Percentiles rank a stretch among this genome's conserved stretches.
Conservation (phyloP, 2,113 vertebrate species). For the Ceyx melanurus region DNA sequence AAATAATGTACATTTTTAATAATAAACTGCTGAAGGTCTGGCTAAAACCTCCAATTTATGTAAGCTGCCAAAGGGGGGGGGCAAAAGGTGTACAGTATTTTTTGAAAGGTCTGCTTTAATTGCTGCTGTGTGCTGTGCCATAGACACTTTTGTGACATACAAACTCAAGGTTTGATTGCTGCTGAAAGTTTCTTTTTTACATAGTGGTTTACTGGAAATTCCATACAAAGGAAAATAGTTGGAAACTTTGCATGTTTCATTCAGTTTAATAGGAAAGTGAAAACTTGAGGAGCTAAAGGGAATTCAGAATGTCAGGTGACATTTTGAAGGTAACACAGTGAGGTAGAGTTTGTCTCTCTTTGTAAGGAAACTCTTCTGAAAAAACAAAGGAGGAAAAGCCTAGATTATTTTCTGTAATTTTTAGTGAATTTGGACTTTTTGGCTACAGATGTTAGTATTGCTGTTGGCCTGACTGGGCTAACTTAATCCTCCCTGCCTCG, state of each 20-base stretch:
- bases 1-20: too few species aligned
- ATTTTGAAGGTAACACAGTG: conserved; percentile 45
- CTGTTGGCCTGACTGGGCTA: neutral
- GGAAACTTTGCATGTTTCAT: conserved; percentile 54
- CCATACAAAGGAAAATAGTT: conserved; percentile 24
- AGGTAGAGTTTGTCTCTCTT: neutral
- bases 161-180: neutral
- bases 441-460: neutral
- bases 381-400: neutral
- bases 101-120: neutral
- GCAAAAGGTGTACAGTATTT: neutral
- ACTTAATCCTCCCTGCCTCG: neutral
- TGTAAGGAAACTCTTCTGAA: neutral
- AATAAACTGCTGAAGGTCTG: neutral
- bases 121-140: neutral
- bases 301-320: conserved; percentile 60
- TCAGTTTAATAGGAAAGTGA: conserved; percentile 45
- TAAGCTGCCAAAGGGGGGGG: neutral
- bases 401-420: neutral
- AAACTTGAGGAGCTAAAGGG: neutral
- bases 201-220: conserved; percentile 28
- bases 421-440: neutral
- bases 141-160: neutral
- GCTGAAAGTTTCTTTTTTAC: conserved; percentile 41
- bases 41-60: neutral